Base-by-base conservation (phyloP, 2,113 vertebrate genomes). In the Chloroceryle aenea region DNA sequence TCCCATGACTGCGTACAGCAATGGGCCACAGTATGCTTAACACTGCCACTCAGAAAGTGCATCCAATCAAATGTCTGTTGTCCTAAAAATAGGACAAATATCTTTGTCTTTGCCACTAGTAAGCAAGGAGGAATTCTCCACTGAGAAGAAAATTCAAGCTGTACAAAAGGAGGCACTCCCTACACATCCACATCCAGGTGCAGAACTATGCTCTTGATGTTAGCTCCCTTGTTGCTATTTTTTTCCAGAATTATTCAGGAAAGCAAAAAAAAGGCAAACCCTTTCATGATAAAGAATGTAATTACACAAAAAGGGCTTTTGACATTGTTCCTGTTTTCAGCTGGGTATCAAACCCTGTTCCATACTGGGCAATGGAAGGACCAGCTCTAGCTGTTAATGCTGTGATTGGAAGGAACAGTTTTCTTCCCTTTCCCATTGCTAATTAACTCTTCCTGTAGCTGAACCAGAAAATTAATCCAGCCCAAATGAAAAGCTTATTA, bases 311-410 rank as follows among this genome's bases (percentile, higher is more conserved):
- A 47, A 68, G 43, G 43, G 7, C 66, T 67, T 68, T 78, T 73
- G 66, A 76, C 73, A 72, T 63, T 87, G 30, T 20, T 90, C n/a
- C 26, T 93, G 25, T 40, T 92, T 88, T 88, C 59, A 83, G 50
- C 78, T 79, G 25, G 52, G 32, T 68, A 95, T 91, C 90, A 90
- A 93, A 94, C 92, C n/a, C 27, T 83, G 12, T 45, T 85, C 83
- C 38, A 40, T 26, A 55, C 0, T 61, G 58, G 11, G 12, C n/a
- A 94, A 78, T 66, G 75, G 69, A 89, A 88, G 55, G 73, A 81
- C 36, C 87, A 87, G 45, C 40, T 91, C 34, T 26, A 85, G 47
- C 34, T 91, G 30, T 45, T 43, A 72, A 90, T 76, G 14, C 45
- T 89, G 47, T 12, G 13, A 30, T 14, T 59, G 5, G 25, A 87